These are phyloP conservation scores for Aricia agestis DNA, from an alignment of 1,140 invertebrate genomes.

Conservation along the genomic window DNA sequence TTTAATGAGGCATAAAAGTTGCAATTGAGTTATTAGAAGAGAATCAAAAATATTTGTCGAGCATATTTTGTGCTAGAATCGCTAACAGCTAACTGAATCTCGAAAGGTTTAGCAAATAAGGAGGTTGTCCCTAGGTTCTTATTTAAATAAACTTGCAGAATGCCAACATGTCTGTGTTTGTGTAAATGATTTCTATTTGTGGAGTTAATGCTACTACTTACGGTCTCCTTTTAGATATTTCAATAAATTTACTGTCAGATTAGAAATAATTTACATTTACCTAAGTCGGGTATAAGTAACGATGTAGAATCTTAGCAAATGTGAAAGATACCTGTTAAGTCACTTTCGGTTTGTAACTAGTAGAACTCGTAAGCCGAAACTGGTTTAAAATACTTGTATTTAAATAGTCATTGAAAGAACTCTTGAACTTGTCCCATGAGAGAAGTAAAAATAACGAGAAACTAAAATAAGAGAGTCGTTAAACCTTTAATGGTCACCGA, in stretches of 20 bases:
- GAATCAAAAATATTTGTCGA: too few species aligned
- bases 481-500: background rate
- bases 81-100: background rate
- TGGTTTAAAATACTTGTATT: conserved; percentile 8
- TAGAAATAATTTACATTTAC: background rate
- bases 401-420: background rate
- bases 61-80: background rate
- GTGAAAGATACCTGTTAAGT: background rate
- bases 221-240: background rate
- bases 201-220: background rate
- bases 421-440: conserved; percentile 9
- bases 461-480: background rate
- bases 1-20: background rate
- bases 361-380: background rate
- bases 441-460: background rate
- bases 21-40: too few species aligned
- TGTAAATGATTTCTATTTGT: conserved; percentile 2
- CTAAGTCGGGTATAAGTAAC: background rate
- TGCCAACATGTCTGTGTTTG: background rate
- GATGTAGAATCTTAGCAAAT: background rate
- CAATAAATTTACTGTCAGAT: background rate
- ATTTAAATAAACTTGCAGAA: background rate
- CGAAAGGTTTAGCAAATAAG: background rate
- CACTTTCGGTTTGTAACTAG: background rate
- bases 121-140: background rate